Evolutionary conservation across 1,140 invertebrate genomes (phyloP).

Genomic region (Paracyclopina nana): DNA sequence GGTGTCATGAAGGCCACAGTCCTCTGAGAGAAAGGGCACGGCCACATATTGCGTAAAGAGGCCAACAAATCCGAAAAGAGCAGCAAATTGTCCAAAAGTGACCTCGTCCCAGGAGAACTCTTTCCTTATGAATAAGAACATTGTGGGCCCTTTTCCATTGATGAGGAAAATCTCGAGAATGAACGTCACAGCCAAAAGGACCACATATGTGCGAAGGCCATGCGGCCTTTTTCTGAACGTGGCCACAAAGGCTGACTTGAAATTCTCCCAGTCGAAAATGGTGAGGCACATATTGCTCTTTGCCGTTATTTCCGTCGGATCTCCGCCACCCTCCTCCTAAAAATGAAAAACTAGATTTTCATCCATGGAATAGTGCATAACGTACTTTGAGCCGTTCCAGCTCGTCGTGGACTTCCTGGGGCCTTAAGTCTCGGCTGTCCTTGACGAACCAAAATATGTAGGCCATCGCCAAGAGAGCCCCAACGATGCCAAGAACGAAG

Average conservation of each 20-base stretch:
- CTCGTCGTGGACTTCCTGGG: neutral
- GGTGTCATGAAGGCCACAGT: slow-evolving; percentile 6
- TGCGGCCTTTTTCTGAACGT: slow-evolving; percentile 6
- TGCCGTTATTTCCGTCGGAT: too few species aligned
- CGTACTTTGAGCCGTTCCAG: neutral
- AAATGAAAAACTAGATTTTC: too few species aligned
- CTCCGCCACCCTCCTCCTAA: neutral
- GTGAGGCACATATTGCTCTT: neutral
- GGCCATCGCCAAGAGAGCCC: slow-evolving; percentile 1
- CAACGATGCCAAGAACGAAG: slow-evolving; percentile 2
- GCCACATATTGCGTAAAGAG: slow-evolving; percentile 13
- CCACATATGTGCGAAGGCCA: slow-evolving; percentile 5
- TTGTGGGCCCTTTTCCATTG: slow-evolving; percentile 12
- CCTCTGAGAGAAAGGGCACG: slow-evolving; percentile 9
- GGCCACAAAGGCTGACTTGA: neutral
- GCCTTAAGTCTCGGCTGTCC: slow-evolving; percentile 5
- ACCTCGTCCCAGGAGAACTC: slow-evolving; percentile 11
- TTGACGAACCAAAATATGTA: slow-evolving; percentile 11
- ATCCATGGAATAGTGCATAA: too few species aligned
- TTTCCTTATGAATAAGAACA: slow-evolving; percentile 11
- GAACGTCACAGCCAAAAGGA: neutral
- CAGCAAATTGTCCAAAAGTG: slow-evolving; percentile 11
- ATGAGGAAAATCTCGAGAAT: slow-evolving; percentile 15
- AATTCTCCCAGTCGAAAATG: slow-evolving; percentile 11
- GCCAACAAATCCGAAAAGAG: slow-evolving; percentile 11